Percentiles rank a stretch among this genome's conserved stretches.
phyloP scores from a whole-genome alignment of 2,113 vertebrate genomes.

The Hippocampus zosterae region DNA sequence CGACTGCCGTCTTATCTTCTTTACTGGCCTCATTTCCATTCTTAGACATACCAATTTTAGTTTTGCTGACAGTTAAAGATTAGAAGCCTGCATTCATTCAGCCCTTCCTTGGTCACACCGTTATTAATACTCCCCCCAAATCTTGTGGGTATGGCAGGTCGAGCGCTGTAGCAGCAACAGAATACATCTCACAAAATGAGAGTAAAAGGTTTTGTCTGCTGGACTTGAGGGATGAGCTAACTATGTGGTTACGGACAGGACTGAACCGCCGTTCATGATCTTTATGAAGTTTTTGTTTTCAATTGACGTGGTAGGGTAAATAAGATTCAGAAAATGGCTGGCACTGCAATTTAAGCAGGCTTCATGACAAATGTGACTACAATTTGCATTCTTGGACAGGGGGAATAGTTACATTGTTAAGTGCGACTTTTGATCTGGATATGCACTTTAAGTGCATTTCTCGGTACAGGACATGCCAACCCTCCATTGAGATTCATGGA shows the following conservation, averaged over 20 bases:
- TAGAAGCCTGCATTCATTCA: constrained; percentile 2
- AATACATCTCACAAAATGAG: not conserved
- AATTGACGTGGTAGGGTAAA: too few species aligned
- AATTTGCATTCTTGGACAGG: too few species aligned
- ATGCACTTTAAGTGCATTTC: too few species aligned
- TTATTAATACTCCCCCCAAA: constrained; percentile 26
- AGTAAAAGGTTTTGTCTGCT: not conserved
- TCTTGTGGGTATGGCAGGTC: not conserved
- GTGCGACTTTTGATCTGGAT: too few species aligned
- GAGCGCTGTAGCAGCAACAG: not conserved
- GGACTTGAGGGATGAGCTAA: not conserved
- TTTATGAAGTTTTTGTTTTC: too few species aligned
- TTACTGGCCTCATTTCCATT: constrained; percentile 34
- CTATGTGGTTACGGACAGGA: not conserved
- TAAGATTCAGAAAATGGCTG: too few species aligned
- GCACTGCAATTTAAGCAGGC: too few species aligned
- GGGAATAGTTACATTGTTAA: too few species aligned
- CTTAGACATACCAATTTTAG: constrained; percentile 32
- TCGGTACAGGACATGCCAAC: not conserved
- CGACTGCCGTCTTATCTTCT: constrained; percentile 16
- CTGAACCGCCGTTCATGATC: not conserved
- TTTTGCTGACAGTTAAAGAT: constrained; percentile 38
- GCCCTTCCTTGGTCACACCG: not conserved
- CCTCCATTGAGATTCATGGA: not conserved
- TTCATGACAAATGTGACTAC: too few species aligned